Evolutionary conservation across 23 tunicate species (phyloP).

Genomic region (Diplosoma virens): DNA sequence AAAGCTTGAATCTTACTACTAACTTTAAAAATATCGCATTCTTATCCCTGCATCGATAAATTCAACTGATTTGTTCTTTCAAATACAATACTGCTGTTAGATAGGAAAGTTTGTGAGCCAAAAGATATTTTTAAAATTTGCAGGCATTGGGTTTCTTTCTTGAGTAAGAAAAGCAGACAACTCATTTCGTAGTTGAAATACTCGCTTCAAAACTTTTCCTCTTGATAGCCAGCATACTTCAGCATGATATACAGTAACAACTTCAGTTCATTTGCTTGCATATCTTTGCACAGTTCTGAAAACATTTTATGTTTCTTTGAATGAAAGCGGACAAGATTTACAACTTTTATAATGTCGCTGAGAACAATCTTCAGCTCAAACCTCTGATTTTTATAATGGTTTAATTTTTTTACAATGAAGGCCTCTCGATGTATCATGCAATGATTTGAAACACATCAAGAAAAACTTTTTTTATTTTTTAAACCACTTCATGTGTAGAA

Average conservation of each 20-base stretch:
- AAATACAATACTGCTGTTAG: too few relatives aligned
- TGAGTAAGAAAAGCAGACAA: constrained; percentile 44
- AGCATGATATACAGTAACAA: constrained; percentile 29
- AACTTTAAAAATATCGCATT: constrained; percentile 19
- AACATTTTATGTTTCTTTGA: constrained; percentile 38
- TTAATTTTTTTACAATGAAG: constrained; percentile 4
- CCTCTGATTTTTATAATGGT: constrained; percentile 17
- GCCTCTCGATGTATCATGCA: constrained; percentile 27
- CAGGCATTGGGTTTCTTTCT: constrained; percentile 34
- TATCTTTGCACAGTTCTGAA: constrained; percentile 40
- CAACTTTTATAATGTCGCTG: constrained; percentile 10
- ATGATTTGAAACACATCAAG: constrained; percentile 28
- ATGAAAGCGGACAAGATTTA: constrained; percentile 32
- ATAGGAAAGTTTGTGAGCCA: constrained; percentile 36
- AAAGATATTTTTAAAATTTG: constrained; percentile 40
- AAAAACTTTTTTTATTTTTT: constrained; percentile 14
- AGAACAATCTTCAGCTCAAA: constrained; percentile 10
- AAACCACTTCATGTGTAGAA: not conserved
- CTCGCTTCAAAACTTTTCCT: too few relatives aligned
- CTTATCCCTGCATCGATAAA: constrained; percentile 14
- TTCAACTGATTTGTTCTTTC: constrained; percentile 40
- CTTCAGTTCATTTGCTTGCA: constrained; percentile 35
- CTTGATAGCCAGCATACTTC: constrained; percentile 45
- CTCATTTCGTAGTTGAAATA: too few relatives aligned
- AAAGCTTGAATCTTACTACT: constrained; percentile 29